phyloP scores from a whole-genome alignment of 2,797 vertebrate genomes.

The Phalanger gymnotis region DNA sequence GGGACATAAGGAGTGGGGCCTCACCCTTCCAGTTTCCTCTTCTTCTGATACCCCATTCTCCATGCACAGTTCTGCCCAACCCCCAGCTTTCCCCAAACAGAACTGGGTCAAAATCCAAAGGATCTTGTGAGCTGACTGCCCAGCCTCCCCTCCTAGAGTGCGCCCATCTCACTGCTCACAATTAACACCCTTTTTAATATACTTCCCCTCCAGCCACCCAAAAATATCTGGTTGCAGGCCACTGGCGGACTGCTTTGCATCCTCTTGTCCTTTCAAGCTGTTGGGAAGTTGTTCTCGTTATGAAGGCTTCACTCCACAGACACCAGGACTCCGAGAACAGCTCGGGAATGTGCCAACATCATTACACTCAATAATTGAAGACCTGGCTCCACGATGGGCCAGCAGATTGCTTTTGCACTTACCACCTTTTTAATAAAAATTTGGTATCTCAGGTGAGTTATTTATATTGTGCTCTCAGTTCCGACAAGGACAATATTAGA shows the following conservation, averaged over 20 bases:
- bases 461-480: slow-evolving; percentile 7
- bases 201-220: slow-evolving; percentile 11
- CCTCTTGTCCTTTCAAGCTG: not conserved
- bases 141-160: not conserved
- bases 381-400: not conserved
- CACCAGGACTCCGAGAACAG: not conserved
- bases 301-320: slow-evolving; percentile 5
- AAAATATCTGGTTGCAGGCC: not conserved
- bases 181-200: not conserved
- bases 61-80: not conserved
- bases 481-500: not conserved
- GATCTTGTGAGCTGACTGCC: not conserved
- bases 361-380: not conserved
- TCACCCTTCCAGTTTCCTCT: not conserved
- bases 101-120: not conserved
- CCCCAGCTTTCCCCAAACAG: not conserved
- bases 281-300: slow-evolving; percentile 20
- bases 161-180: not conserved
- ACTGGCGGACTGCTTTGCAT: not conserved
- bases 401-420: slow-evolving; percentile 26
- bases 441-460: slow-evolving; percentile 19
- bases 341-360: not conserved
- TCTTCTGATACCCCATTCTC: not conserved
- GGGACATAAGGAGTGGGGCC: not conserved
- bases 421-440: slow-evolving; percentile 37